phyloP scores from a whole-genome alignment of 1,140 invertebrate genomes.

The Drosophila kohkoa region DNA sequence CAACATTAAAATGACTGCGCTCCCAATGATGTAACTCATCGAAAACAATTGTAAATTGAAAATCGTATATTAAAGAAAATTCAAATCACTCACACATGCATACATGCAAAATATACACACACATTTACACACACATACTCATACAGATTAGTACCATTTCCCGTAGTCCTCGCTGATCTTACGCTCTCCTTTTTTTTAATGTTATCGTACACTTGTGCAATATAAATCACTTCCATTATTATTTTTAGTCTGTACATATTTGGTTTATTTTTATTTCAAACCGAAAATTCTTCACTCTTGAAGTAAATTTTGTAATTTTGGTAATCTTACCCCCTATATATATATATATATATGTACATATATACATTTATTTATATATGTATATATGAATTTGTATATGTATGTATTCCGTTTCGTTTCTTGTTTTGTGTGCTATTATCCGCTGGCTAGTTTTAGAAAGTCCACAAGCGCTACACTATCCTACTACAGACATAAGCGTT shows the following conservation, averaged over 20 bases:
- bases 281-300: conserved; percentile 4
- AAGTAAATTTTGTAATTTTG: conserved; percentile 13
- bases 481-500: conserved; percentile 84
- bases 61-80: background rate
- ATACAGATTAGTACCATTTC: background rate
- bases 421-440: conserved; percentile 64
- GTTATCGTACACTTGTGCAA: conserved; percentile 2
- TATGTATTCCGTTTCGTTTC: conserved; percentile 56
- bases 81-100: conserved; percentile 15
- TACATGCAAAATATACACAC: conserved; percentile 5
- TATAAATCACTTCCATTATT: background rate
- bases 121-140: background rate
- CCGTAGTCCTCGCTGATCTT: conserved; percentile 24
- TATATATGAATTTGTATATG: background rate
- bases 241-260: conserved; percentile 15
- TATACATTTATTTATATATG: conserved; percentile 8
- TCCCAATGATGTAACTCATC: conserved; percentile 8
- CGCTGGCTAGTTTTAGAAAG: conserved; percentile 83
- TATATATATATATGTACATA: conserved; percentile 8
- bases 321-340: conserved; percentile 12
- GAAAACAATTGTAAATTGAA: conserved; percentile 20
- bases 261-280: conserved; percentile 1
- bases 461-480: conserved; percentile 80
- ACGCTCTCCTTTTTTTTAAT: background rate
- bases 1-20: conserved; percentile 27